Evolutionary conservation across 2,888 invertebrate species (phyloP).

Genomic region (Allygus modestus): DNA sequence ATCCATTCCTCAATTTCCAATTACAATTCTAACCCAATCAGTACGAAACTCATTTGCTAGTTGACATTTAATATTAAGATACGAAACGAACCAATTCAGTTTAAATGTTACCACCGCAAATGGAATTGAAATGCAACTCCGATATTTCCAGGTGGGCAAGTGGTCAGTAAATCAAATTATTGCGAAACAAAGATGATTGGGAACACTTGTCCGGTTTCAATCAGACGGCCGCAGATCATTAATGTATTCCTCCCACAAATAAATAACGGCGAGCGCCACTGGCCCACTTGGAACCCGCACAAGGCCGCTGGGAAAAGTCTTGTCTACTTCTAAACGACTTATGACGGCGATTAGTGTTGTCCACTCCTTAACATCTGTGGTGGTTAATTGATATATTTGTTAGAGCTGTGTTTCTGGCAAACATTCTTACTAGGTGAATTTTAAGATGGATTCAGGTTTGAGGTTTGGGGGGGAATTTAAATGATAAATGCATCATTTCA

Average conservation of each 20-base stretch:
- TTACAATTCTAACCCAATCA: too few relatives aligned
- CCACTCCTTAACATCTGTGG: too few relatives aligned
- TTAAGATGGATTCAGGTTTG: too few relatives aligned
- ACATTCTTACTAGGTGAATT: too few relatives aligned
- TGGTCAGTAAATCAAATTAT: not conserved
- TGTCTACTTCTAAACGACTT: too few relatives aligned
- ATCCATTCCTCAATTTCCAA: too few relatives aligned
- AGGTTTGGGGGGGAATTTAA: too few relatives aligned
- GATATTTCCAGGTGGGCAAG: not conserved
- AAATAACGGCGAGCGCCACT: not conserved
- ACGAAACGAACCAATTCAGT: not conserved
- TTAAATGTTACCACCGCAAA: not conserved
- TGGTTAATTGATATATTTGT: too few relatives aligned
- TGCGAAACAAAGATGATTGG: not conserved
- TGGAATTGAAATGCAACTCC: too few relatives aligned
- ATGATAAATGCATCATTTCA: too few relatives aligned
- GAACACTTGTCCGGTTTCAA: constrained; percentile 43
- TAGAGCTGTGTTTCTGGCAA: too few relatives aligned
- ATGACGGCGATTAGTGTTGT: too few relatives aligned
- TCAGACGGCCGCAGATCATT: not conserved
- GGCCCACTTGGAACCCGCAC: constrained; percentile 45
- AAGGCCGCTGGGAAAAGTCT: constrained; percentile 4
- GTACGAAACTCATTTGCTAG: not conserved
- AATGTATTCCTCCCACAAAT: constrained; percentile 46
- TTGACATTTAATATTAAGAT: not conserved